Percentiles rank a stretch among this genome's conserved stretches.
Evolutionary conservation across 2,113 vertebrate species (phyloP).

Genomic region (Centropus unirufus): DNA sequence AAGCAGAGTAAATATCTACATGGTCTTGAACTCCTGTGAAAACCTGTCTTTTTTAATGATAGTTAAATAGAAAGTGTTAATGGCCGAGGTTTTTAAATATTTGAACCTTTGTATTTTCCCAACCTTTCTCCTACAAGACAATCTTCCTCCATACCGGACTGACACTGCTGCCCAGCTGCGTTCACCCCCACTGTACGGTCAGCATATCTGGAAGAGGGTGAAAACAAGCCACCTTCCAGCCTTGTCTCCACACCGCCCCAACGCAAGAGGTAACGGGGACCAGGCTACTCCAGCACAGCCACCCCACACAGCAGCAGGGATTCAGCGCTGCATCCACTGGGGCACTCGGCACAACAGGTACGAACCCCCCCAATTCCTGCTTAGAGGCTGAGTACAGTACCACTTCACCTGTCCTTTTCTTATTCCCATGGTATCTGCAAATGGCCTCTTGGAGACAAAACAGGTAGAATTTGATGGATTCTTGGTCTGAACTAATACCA

Average conservation of each 20-base stretch:
- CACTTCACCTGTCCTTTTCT: not conserved
- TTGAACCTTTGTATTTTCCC: not conserved
- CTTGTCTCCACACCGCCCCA: not conserved
- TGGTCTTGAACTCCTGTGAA: not conserved
- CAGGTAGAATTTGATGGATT: not conserved
- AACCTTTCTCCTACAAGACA: not conserved
- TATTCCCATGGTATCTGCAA: fast-evolving
- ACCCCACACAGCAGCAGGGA: not conserved
- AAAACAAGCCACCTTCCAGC: not conserved
- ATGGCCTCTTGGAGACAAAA: not conserved
- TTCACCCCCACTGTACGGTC: fast-evolving
- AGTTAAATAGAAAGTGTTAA: not conserved
- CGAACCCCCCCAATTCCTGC: not conserved
- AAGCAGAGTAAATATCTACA: not conserved
- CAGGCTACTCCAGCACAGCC: not conserved
- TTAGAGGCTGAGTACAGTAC: not conserved
- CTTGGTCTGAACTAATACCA: not conserved
- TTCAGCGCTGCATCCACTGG: fast-evolving
- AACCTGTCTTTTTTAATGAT: not conserved
- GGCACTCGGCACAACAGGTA: not conserved
- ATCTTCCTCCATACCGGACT: fast-evolving
- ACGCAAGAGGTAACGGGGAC: fast-evolving
- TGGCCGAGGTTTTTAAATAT: not conserved
- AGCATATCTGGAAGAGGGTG: not conserved
- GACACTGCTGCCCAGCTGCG: not conserved